A percentile compares a stretch with the other conserved stretches of the same genome.
Evolutionary conservation across 2,888 invertebrate species (phyloP).

Genomic region (Ennomos erosarius): DNA sequence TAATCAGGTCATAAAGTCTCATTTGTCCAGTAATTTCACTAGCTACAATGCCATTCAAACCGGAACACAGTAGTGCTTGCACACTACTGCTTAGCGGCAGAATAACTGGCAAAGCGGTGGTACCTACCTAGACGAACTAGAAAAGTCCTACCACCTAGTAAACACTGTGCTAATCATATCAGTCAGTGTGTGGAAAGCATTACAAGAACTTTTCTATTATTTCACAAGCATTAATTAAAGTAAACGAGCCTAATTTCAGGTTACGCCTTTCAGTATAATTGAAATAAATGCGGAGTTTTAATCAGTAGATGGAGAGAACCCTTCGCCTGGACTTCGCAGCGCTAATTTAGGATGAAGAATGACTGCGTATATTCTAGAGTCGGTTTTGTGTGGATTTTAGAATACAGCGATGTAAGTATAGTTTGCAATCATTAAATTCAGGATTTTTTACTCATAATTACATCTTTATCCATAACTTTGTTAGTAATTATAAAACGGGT

Average conservation of each 20-base stretch:
- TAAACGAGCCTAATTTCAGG: slow-evolving; percentile 72
- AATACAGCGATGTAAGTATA: neutral
- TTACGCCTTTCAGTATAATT: slow-evolving; percentile 71
- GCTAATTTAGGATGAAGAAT: slow-evolving; percentile 36
- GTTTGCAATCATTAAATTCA: too few relatives aligned
- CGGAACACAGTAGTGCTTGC: too few relatives aligned
- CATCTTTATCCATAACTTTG: too few relatives aligned
- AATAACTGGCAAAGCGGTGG: too few relatives aligned
- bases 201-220: slow-evolving; percentile 38
- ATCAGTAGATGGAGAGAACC: slow-evolving; percentile 53
- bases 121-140: too few relatives aligned
- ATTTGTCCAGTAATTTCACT: too few relatives aligned
- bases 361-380: slow-evolving; percentile 21
- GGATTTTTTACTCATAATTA: too few relatives aligned
- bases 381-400: slow-evolving; percentile 11
- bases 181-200: slow-evolving; percentile 6
- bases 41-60: too few relatives aligned
- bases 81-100: too few relatives aligned
- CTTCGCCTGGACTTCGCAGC: slow-evolving; percentile 37
- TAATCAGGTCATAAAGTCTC: too few relatives aligned
- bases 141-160: too few relatives aligned
- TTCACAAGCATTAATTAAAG: slow-evolving; percentile 68
- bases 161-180: slow-evolving; percentile 1
- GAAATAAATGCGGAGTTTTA: slow-evolving; percentile 76
- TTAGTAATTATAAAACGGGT: too few relatives aligned